phyloP scores from a whole-genome alignment of 2,113 vertebrate species.

The Gallinago paraguaiae region DNA sequence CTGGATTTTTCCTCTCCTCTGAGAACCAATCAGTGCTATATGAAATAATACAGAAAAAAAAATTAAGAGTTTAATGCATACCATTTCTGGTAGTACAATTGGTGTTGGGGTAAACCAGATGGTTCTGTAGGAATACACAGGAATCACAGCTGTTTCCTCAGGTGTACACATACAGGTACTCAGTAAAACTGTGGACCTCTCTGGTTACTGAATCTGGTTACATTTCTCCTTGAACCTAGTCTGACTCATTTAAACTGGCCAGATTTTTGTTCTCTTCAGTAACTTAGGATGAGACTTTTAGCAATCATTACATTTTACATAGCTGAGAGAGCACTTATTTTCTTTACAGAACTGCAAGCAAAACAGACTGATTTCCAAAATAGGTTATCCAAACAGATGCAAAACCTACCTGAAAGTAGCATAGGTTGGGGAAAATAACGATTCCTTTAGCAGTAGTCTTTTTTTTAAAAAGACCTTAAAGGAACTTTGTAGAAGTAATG shows the following conservation, averaged over 20 bases:
- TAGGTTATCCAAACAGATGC: background rate
- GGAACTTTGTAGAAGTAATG: background rate
- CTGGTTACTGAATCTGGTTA: background rate
- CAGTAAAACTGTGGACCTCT: background rate
- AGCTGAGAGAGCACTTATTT: background rate
- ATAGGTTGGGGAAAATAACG: background rate
- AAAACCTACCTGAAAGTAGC: background rate
- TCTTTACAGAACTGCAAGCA: background rate
- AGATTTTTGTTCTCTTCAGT: background rate
- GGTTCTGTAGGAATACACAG: background rate
- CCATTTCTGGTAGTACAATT: background rate
- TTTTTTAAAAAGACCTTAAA: background rate
- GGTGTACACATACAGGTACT: background rate
- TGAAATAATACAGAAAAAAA: background rate
- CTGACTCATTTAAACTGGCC: background rate
- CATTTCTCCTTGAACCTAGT: background rate
- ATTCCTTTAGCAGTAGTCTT: background rate
- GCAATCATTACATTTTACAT: background rate
- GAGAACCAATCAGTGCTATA: background rate
- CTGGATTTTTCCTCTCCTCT: background rate
- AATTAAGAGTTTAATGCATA: background rate
- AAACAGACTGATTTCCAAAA: background rate
- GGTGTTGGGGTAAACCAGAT: background rate
- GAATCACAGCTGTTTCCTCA: background rate
- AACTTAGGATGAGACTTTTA: background rate